Conservation (phyloP, 2,113 vertebrate species). For the Lipotes vexillifer region DNA sequence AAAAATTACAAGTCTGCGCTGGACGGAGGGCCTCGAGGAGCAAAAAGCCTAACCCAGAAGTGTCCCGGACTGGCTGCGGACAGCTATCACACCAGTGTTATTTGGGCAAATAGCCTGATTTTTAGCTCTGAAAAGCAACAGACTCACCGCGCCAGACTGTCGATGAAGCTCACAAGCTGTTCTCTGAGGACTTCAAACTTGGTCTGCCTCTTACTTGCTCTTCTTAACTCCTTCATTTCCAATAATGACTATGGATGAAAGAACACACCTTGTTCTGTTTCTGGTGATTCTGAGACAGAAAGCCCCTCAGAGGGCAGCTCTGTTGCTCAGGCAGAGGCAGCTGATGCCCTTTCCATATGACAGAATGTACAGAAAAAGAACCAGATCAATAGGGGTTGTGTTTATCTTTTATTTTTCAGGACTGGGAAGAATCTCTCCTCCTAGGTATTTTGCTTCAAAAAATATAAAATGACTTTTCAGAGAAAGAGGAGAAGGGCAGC, state of each 20-base stretch:
- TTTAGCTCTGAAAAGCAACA: neutral
- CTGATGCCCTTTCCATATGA: neutral
- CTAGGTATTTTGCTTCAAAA: neutral
- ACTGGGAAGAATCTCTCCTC: neutral
- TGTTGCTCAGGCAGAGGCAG: neutral
- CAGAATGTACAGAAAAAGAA: conserved; percentile 1
- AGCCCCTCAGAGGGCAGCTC: conserved; percentile 26
- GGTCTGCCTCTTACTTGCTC: conserved; percentile 87
- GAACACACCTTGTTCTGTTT: conserved; percentile 17
- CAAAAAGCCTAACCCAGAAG: neutral
- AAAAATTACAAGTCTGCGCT: neutral
- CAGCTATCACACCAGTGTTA: neutral
- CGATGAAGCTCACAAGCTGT: conserved; percentile 87
- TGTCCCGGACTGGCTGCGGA: neutral
- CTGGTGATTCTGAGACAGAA: conserved; percentile 43
- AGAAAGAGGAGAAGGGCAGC: neutral
- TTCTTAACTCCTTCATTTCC: conserved; percentile 91
- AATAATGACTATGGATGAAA: conserved; percentile 85
- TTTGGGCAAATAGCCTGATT: neutral
- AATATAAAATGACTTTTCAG: neutral
- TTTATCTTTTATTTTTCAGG: conserved; percentile 1
- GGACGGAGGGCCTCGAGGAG: neutral
- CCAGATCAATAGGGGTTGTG: neutral
- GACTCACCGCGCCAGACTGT: conserved; percentile 89
- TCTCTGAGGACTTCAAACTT: conserved; percentile 92